Conservation (phyloP, 2,888 invertebrate genomes). For the Tetropium fuscum region DNA sequence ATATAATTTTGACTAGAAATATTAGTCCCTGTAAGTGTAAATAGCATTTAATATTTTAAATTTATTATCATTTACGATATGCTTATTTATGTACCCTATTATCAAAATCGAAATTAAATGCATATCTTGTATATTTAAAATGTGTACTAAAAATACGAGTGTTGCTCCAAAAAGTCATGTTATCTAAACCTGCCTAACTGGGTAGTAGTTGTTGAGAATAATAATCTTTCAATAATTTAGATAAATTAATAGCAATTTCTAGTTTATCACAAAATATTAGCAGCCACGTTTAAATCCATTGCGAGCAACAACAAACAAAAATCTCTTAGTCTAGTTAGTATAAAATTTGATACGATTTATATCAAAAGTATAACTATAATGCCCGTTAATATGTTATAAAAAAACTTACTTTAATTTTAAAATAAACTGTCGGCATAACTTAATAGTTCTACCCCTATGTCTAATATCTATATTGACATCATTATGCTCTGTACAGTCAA, state of each 20-base stretch:
- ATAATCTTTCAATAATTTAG: conserved; percentile 13
- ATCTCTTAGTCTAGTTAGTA: conserved; percentile 28
- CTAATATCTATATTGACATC: conserved; percentile 32
- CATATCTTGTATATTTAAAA: conserved; percentile 27
- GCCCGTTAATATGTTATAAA: conserved; percentile 32
- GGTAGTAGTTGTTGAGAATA: neutral
- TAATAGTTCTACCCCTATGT: conserved; percentile 9
- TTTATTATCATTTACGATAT: conserved; percentile 49
- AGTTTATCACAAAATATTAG: conserved; percentile 46
- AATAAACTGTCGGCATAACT: neutral
- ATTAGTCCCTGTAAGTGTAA: conserved; percentile 39
- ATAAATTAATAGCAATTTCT: conserved; percentile 39
- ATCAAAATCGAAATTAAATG: conserved; percentile 20
- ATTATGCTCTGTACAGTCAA: conserved; percentile 26
- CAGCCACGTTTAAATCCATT: conserved; percentile 32
- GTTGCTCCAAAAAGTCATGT: conserved; percentile 12
- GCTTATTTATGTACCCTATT: conserved; percentile 43
- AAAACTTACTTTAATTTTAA: conserved; percentile 7
- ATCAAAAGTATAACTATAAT: conserved; percentile 34
- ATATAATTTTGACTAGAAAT: conserved; percentile 43
- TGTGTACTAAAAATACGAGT: conserved; percentile 5
- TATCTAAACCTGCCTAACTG: neutral
- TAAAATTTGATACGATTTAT: conserved; percentile 29
- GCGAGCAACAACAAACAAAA: conserved; percentile 35
- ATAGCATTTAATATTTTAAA: conserved; percentile 36